A percentile compares a stretch with the other conserved stretches of the same genome.
Conservation (phyloP, 1,140 invertebrate species). For the Formica exsecta region DNA sequence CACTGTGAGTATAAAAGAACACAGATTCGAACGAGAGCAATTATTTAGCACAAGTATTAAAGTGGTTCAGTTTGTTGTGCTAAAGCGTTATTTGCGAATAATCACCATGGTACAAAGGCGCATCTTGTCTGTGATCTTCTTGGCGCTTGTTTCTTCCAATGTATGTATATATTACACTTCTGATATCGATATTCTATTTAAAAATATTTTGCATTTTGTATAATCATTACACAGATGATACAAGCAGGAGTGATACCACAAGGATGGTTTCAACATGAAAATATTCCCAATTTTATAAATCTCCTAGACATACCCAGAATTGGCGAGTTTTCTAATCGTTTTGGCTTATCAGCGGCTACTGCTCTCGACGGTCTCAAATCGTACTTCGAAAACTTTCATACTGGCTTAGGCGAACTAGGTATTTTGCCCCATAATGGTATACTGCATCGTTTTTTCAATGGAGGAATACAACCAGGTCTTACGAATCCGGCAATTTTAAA, state of each 20-base stretch:
- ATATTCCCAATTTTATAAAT: neutral
- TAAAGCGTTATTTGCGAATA: neutral
- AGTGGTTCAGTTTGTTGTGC: neutral
- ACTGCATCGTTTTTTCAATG: neutral
- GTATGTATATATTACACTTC: neutral
- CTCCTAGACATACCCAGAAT: neutral
- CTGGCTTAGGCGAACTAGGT: neutral
- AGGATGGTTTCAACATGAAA: neutral
- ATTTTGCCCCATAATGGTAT: neutral
- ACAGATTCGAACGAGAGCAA: neutral
- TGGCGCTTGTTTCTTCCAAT: constrained; percentile 29
- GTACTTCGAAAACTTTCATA: neutral
- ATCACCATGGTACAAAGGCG: constrained; percentile 23
- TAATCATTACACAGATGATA: constrained; percentile 37
- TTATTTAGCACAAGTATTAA: constrained; percentile 22
- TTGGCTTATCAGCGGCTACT: neutral
- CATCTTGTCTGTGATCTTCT: neutral
- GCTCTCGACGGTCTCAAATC: neutral
- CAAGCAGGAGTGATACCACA: neutral
- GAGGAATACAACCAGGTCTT: neutral
- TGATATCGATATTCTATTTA: neutral
- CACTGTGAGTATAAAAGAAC: constrained; percentile 34
- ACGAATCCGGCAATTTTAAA: too few relatives aligned
- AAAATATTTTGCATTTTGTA: neutral
- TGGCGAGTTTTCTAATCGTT: neutral